Evolutionary conservation across 1,140 invertebrate species (phyloP).

Genomic region (Listronotus bonariensis): DNA sequence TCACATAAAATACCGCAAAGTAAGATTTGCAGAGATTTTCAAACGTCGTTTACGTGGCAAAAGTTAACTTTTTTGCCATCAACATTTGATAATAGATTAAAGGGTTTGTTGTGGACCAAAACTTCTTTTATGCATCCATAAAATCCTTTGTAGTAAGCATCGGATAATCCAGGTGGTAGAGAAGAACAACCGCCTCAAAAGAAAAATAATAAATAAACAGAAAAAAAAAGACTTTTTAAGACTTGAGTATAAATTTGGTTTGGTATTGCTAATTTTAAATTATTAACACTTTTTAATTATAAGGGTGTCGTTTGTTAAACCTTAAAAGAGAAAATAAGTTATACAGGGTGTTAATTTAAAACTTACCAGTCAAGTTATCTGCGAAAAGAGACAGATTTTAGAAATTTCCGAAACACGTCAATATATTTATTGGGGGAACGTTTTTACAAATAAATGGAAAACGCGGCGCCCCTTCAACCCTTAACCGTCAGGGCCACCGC

Average conservation of each 20-base stretch:
- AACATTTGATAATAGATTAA: conserved; percentile 49
- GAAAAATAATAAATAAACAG: conserved; percentile 18
- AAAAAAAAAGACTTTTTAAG: not conserved
- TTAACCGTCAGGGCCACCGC: too few relatives aligned
- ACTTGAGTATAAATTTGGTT: not conserved
- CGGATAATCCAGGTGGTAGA: conserved; percentile 49
- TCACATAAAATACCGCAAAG: conserved; percentile 36
- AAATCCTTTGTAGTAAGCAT: conserved; percentile 54
- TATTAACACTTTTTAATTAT: too few relatives aligned
- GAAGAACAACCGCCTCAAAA: conserved; percentile 49
- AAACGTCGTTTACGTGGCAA: conserved; percentile 55
- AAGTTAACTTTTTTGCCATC: conserved; percentile 50
- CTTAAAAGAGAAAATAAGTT: too few relatives aligned
- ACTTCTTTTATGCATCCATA: conserved; percentile 53
- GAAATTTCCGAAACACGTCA: too few relatives aligned
- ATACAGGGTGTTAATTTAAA: too few relatives aligned
- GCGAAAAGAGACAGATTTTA: too few relatives aligned
- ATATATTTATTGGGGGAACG: too few relatives aligned
- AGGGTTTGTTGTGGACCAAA: conserved; percentile 49
- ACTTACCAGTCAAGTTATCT: too few relatives aligned
- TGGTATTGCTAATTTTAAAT: not conserved
- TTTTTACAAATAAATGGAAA: too few relatives aligned
- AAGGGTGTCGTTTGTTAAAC: too few relatives aligned
- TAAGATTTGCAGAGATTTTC: conserved; percentile 25
- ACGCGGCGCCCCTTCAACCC: too few relatives aligned